These are phyloP conservation scores for Hycleus cichorii DNA, from an alignment of 1,140 invertebrate genomes.

Conservation along the genomic window DNA sequence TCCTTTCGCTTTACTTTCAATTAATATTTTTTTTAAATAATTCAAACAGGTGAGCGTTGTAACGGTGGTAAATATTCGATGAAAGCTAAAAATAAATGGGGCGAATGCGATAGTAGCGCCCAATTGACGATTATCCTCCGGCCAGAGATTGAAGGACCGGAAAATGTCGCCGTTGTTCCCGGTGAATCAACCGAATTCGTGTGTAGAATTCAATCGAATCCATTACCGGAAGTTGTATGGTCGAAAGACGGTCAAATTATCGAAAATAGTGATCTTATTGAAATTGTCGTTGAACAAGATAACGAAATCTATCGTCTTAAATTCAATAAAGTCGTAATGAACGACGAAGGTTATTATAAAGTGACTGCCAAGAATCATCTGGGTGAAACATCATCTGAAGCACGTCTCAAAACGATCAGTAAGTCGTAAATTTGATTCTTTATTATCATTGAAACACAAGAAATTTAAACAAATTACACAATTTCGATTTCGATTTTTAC, in stretches of 20 bases:
- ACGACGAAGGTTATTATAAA: conserved; percentile 75
- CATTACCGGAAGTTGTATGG: conserved; percentile 71
- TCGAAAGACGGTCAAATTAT: conserved; percentile 56
- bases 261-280: conserved; percentile 48
- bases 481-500: conserved; percentile 24
- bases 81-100: conserved; percentile 71
- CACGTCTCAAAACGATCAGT: conserved; percentile 71
- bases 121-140: conserved; percentile 64
- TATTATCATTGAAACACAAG: background rate
- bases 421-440: conserved; percentile 39
- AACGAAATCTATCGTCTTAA: conserved; percentile 59
- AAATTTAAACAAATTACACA: conserved; percentile 1
- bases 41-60: conserved; percentile 50
- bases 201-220: conserved; percentile 66
- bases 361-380: conserved; percentile 66
- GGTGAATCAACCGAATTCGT: conserved; percentile 65
- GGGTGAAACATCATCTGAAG: conserved; percentile 62
- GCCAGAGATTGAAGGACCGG: conserved; percentile 66
- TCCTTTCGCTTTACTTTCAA: background rate
- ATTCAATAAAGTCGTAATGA: conserved; percentile 57
- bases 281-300: conserved; percentile 54
- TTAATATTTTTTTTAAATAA: background rate
- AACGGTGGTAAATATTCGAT: conserved; percentile 78
- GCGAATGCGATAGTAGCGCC: conserved; percentile 59
- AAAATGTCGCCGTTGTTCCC: conserved; percentile 63